A percentile compares a stretch with the other conserved stretches of the same genome.
phyloP scores from a whole-genome alignment of 2,888 invertebrate genomes.

The Nezara viridula region DNA sequence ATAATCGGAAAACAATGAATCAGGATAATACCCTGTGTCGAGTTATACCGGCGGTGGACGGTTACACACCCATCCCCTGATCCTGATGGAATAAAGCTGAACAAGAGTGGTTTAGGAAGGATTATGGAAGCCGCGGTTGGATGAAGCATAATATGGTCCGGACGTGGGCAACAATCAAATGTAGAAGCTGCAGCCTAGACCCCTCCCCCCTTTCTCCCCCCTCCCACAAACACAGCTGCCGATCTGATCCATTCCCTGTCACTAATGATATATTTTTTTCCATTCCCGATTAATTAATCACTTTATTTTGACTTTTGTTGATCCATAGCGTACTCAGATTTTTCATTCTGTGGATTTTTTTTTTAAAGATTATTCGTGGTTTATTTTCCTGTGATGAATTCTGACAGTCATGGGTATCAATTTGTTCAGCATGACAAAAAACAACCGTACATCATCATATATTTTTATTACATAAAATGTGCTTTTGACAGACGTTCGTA shows the following conservation, averaged over 20 bases:
- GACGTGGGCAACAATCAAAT: slow-evolving; percentile 28
- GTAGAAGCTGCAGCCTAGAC: neutral
- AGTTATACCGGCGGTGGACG: neutral
- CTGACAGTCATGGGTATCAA: neutral
- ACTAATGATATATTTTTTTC: neutral
- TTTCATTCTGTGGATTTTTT: neutral
- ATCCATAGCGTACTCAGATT: neutral
- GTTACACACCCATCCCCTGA: neutral
- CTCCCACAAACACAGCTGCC: neutral
- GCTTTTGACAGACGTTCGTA: too few relatives aligned
- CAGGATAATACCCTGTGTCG: neutral
- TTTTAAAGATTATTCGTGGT: neutral
- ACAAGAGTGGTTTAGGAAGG: slow-evolving; percentile 1
- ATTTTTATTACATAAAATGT: neutral
- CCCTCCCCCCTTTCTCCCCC: neutral
- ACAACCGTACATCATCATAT: neutral
- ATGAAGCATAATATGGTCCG: neutral
- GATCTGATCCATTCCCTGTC: neutral
- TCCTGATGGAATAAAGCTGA: slow-evolving; percentile 20
- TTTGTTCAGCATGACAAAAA: neutral
- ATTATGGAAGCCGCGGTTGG: neutral
- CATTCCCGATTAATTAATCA: slow-evolving; percentile 7
- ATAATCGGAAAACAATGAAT: neutral
- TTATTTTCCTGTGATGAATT: neutral
- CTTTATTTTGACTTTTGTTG: slow-evolving; percentile 6